Base-by-base conservation (phyloP, 2,113 vertebrate species). In the Centropristis striata region DNA sequence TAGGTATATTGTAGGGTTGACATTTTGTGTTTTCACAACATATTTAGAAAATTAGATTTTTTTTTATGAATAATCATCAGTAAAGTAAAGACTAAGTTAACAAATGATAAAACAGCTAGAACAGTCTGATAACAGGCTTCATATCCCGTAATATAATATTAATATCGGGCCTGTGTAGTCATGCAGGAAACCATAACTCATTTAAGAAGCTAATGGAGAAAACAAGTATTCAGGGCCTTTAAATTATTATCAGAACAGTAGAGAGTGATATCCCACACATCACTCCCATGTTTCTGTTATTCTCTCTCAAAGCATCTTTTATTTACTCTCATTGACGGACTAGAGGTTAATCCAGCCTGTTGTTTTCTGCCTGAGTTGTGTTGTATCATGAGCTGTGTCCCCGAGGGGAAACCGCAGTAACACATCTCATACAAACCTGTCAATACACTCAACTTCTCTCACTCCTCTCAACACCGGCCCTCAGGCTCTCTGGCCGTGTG, bases 391-490 rank as follows among this genome's bases (percentile, higher is more conserved):
- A 88, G 71, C 83, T 12, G 14, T 1, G 9, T 85, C 88, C 88
- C 81, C 3, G 28, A 71, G 86, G 85, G 77, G 41, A 6, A 54
- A 55, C 61, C 39, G 47, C 82, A 1, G 77, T 44, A 72, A 86
- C 88, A 90, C 72, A 13, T 88, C 85, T 88, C 80, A 79, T 72
- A 88, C 84, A 84, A 76, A 72, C 54, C 86, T 75, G 74, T 91
- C 91, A 90, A 92, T 91, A 90, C 28, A 72, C 76, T 71, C 83
- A 75, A 75, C 82, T 77, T 76, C 84, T 75, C 68, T 77, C 75
- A 55, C 50, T 66, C 76, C 63, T 72, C 65, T 80, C 39, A 20
- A 83, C 80, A 68, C 21, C 21, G 27, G 74, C 89, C 90, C 88
- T 65, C 76, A 32, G 92, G 85, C 85, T 27, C 58, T 64, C 11